Base-by-base conservation (phyloP, 2,113 vertebrate species). In the Tachysurus fulvidraco region DNA sequence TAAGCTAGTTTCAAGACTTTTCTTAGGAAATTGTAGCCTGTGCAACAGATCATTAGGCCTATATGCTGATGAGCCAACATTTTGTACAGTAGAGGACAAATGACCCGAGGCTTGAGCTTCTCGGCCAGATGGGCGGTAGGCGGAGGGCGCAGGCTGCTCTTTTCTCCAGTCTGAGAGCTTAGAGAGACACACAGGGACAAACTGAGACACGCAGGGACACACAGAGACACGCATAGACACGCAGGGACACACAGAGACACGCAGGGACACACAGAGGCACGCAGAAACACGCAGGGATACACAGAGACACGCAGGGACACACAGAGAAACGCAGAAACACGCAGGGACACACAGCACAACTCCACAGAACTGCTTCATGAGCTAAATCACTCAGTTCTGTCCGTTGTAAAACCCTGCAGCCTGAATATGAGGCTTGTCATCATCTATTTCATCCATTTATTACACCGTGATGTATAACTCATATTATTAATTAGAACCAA, bases 91-190 rank as follows among this genome's bases (percentile, higher is more conserved):
- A 83, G 59, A 87, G 80, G 41, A 65, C 59, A 16, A 73, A 50
- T 87, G 86, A 87, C 86, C 81, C 81, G 46, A 83, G 62, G 71
- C 81, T 83, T 74, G 59, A 62, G 52, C 36, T 83, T 83, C 78
- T 78, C 60, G 83, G 65, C 59, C 88, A 89, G 88, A 89, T 82
- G 86, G 88, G 84, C 65, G 78, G 88, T 87, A 81, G 86, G 88
- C 77, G 88, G 88, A 85, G 85, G 86, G 57, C 71, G 62, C 80
- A 71, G 82, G 84, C 73, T 89, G 88, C 88, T 87, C 88, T 87
- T 89, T 94, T 94, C 92, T 95, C 90, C 80, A 91, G 81, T 71
- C 85, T 84, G 50, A 65, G 80, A 71, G 46, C 50, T 59, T 60
- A 11, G 14, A 79, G 1, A 57, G 52, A 55, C 50, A 46, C 19